Base-by-base conservation (phyloP, 2,888 invertebrate species). In the Acleris emargana region DNA sequence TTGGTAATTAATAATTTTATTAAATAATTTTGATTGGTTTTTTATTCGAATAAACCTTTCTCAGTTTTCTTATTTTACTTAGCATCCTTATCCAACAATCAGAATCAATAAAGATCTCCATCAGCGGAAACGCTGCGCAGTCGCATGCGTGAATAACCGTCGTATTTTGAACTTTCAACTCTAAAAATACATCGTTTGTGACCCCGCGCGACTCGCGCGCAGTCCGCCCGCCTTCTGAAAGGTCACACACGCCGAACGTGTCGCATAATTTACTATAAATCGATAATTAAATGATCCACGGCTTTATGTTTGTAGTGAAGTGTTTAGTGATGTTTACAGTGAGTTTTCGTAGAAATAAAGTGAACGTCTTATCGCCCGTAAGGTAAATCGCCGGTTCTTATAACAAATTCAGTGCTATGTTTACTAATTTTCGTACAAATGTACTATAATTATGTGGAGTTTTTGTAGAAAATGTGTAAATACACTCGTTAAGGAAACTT, bases 121-220 rank as follows among this genome's bases (percentile, higher is more conserved):
- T 71, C 76, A 71, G 72, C 80, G 83, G 82, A 83, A 83, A 79
- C 73, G 73, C 72, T 70, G 64, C 66, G 69, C 76, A 77, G 71
- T 75, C 76, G 63, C 78, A 74, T 76, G 77, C 81, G 82, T 80
- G 82, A 73, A 73, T 74, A 86, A 83, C 85, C 84, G 84, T 80
- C 85, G 90, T 89, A 91, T 91, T 92, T 89, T 93, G 93, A 93
- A 93, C 93, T 93, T 93, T 93, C 91, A 93, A 93, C 93, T 92
- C 93, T 93, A 93, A 92, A 93, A 93, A 93, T 93, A 93, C 86
- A 84, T 82, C 80, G 77, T 77, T 81, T 82, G 84, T 92, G 93
- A 92, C 92, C 92, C 91, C 91, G 88, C 84, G 79, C 87, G 84
- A 86, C 89, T 86, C 84, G 69, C 73, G 84, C 89, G 86, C 91